Evolutionary conservation across 2,113 vertebrate genomes (phyloP), one percentile per base, ranked within the genome.

Genomic region (Eptatretus burgeri): DNA sequence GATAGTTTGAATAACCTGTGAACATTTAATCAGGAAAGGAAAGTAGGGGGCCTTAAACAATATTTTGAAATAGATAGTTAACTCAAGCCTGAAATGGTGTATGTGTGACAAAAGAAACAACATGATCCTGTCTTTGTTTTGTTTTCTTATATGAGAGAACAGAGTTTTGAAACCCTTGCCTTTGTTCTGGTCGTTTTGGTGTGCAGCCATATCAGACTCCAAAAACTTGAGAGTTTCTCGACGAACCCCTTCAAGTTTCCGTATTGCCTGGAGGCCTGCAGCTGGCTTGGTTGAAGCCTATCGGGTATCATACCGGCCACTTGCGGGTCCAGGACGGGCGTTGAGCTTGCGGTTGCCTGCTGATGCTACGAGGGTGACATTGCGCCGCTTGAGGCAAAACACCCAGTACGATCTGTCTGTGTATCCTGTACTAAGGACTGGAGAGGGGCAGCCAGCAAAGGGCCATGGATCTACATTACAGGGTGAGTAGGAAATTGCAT

Each of bases 401-500:
- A 60, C 56, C 56, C n/a, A 60, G n/a, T 60, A 60, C 10, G 56
- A 60, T 20, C n/a, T 60, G 56, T 20, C 20, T n/a, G 56, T 60
- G 56, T 60, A 60, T 12, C 56, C 56, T 12, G 56, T 60, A 20
- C 20, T 17, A n/a, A n/a, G 56, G n/a, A 17, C 56, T 12, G 56
- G 56, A 20, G 56, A 60, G 56, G 56, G 56, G n/a, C 56, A 60
- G 56, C 56, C 56, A n/a, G 20, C 20, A n/a, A 60, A 60, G 56
- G 56, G 56, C 56, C 56, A 12, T 20, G n/a, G n/a, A n/a, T 60
- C 56, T 10, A 60, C 56, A n/a, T 9, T 60, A 11, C 56, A n/a
- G 9, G 12, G 56, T 60, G 12, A n/a, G 56, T 13, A 20, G 20
- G 10, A 10, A 20, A n/a, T n/a, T 10, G n/a, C 20, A n/a, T 12